These are phyloP conservation scores for Pseudorhombus dupliciocellatus DNA, from an alignment of 2,113 vertebrate genomes.

Conservation along the genomic window DNA sequence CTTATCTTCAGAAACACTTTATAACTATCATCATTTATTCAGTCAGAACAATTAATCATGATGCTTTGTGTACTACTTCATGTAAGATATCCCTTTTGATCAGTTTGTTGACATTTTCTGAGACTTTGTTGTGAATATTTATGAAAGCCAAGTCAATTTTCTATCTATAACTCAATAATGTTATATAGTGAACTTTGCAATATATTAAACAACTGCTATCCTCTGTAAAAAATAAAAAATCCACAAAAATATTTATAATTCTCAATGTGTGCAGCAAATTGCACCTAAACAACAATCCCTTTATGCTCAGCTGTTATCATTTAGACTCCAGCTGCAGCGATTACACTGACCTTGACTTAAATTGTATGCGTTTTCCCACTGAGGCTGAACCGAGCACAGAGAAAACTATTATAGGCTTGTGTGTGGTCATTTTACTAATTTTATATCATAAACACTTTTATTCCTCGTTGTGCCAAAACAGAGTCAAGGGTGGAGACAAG, in stretches of 20 bases:
- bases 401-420: constrained; percentile 13
- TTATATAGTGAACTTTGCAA: too few relatives aligned
- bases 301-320: constrained; percentile 19
- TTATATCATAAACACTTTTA: not conserved
- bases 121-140: too few relatives aligned
- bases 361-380: constrained; percentile 23
- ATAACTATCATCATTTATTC: not conserved
- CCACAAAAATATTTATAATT: too few relatives aligned
- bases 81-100: too few relatives aligned
- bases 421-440: not conserved
- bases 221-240: too few relatives aligned
- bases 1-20: not conserved
- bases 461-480: not conserved
- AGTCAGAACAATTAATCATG: not conserved
- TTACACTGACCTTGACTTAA: constrained; percentile 36
- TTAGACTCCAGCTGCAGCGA: constrained; percentile 11
- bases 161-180: too few relatives aligned
- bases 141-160: too few relatives aligned
- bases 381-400: constrained; percentile 9
- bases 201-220: too few relatives aligned
- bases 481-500: not conserved
- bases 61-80: not conserved
- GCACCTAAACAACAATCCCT: constrained; percentile 1
- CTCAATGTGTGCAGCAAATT: too few relatives aligned
- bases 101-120: too few relatives aligned